Evolutionary conservation across 2,888 invertebrate species (phyloP).

Genomic region (Entomobrya proxima): DNA sequence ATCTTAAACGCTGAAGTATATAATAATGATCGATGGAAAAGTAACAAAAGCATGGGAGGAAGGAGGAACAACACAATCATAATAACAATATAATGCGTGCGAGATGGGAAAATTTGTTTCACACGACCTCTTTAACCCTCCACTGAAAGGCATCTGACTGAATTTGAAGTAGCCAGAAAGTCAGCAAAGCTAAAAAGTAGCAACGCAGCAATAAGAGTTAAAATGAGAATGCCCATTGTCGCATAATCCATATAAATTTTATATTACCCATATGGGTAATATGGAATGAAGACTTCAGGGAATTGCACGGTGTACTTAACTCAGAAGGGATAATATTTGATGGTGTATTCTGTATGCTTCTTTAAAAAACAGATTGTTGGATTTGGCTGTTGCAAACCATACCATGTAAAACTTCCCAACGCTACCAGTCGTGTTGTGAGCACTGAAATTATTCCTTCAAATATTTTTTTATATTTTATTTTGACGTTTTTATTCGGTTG

Average conservation of each 20-base stretch:
- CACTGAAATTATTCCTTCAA: not conserved
- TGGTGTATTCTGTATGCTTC: slow-evolving; percentile 6
- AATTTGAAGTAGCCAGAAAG: not conserved
- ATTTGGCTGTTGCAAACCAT: not conserved
- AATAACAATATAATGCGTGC: slow-evolving; percentile 54
- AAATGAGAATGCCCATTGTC: slow-evolving; percentile 5
- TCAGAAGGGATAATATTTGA: not conserved
- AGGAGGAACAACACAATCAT: slow-evolving; percentile 43
- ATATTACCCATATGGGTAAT: slow-evolving; percentile 31
- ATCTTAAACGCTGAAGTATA: not conserved
- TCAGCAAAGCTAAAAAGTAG: not conserved
- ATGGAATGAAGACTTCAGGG: slow-evolving; percentile 23
- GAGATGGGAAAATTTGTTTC: slow-evolving; percentile 65
- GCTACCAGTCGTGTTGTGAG: not conserved
- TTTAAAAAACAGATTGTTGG: not conserved
- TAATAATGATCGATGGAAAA: slow-evolving; percentile 16
- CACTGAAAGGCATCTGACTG: slow-evolving; percentile 11
- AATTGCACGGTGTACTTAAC: slow-evolving; percentile 12
- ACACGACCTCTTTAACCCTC: slow-evolving; percentile 67
- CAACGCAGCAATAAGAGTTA: not conserved
- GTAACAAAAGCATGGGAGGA: slow-evolving; percentile 22
- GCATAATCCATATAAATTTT: slow-evolving; percentile 30
- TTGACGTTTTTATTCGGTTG: not conserved
- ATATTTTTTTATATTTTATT: not conserved
- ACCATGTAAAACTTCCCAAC: not conserved